Base-by-base conservation (phyloP, 2,888 invertebrate species). In the Papilio elwesi region DNA sequence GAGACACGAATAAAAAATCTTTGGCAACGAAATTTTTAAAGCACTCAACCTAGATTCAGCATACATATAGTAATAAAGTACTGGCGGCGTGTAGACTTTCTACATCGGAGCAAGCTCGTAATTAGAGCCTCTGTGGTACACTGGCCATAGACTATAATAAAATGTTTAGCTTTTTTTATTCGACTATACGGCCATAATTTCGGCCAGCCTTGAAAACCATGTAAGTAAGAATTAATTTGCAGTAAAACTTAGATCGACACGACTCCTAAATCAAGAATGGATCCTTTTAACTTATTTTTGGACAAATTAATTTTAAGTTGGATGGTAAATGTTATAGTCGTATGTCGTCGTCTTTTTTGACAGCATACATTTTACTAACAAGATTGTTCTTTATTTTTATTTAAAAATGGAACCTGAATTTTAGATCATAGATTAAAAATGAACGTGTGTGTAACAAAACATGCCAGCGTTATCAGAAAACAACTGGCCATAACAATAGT, bases 21-120 rank as follows among this genome's bases (percentile, higher is more conserved):
- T 73, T 73, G 73, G 73, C 73, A 68, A 73, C 68, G 64, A 73
- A 73, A 68, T 69, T 73, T 73, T 69, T 57, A 73, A 73, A 73
- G 68, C 68, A 68, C 73, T 73, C 64, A 69, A 69, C 73, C 73
- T 64, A 73, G 51, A 69, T 73, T 52, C 68, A 16, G 65, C 57
- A 64, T 65, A 69, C 57, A 64, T 65, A 69, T 73, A 73, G 68
- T 73, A 73, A 73, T 64, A 64, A 53, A 65, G 64, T 73, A 64
- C 71, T 59, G 55, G 48, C 55, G 73, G 48, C 64, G 73, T 72
- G 71, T 71, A 71, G 65, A 51, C 66, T 71, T 67, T 67, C 67
- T 68, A 68, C 67, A 63, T 62, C 52, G 62, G 62, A 62, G 67
- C 67, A 48, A 62, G 62, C 62, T 53, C 53, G 68, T 68, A 72